Base-by-base conservation (phyloP, 2,888 invertebrate genomes). In the Amphiduros pacificus region DNA sequence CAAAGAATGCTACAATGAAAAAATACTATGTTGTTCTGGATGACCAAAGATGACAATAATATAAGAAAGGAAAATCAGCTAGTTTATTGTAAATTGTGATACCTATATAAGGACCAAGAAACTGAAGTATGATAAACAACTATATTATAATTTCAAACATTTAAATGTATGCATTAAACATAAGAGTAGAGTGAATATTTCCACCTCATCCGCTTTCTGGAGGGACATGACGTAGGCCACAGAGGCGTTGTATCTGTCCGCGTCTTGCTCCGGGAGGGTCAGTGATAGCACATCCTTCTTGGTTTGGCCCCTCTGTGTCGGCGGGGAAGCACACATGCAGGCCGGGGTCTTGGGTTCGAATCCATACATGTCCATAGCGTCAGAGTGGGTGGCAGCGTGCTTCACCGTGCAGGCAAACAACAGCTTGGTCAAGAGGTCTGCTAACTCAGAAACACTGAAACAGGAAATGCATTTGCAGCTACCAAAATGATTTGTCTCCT, bases 351-450 rank as follows among this genome's bases (percentile, higher is more conserved):
- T 48, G 14, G 69, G 68, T 6, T 66, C 56, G 61, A 61, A 64
- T 17, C 70, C 70, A 32, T 69, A 69, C 27, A 69, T 56, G 44
- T 69, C 69, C 49, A 69, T 41, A 17, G 68, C 69, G 41, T 69
- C 68, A 26, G 57, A 55, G 55, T 64, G 64, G 1, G 64, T 66
- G 54, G 67, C 69, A 11, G 64, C 63, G 50, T 69, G 69, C 24
- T 62, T 61, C 22, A 67, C 68, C 11, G 69, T 69, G 36, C 44
- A 31, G n/a, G 64, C 55, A 53, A 68, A 69, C 28, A 69, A 44
- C 6, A 69, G 24, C 60, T 62, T 62, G 20, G 62, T 64, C 20
- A 61, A 32, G 22, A 68, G 28, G 22, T 48, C 50, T n/a, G 64
- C 54, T 28, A 69, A 59, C 29, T 68, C 65, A 3, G 53, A 52